phyloP scores from a whole-genome alignment of 2,888 invertebrate species.

The Meta bourneti region DNA sequence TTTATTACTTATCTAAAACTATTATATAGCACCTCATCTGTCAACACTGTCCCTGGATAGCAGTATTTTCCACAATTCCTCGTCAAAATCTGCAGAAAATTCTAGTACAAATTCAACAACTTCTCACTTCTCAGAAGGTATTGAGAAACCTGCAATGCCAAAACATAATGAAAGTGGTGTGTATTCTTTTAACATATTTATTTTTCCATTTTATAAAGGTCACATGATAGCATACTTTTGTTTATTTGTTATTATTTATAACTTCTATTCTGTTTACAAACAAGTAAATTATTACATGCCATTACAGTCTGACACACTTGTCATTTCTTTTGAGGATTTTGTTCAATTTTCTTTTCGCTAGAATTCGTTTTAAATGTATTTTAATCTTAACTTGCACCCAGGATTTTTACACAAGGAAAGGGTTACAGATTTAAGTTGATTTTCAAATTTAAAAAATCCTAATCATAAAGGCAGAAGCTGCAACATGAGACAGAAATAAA shows the following conservation, averaged over 20 bases:
- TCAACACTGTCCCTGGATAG: constrained; percentile 88
- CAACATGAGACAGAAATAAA: too few relatives aligned
- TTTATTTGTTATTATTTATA: background rate
- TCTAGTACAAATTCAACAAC: constrained; percentile 81
- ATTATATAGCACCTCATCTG: constrained; percentile 85
- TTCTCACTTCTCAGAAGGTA: constrained; percentile 29
- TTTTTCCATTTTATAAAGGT: background rate
- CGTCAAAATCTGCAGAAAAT: constrained; percentile 80
- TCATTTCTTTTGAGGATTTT: too few relatives aligned
- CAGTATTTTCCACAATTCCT: constrained; percentile 86
- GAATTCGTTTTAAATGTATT: background rate
- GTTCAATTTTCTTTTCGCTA: background rate
- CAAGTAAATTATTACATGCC: too few relatives aligned
- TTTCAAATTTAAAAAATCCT: too few relatives aligned
- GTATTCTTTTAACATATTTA: background rate
- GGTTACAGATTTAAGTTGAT: too few relatives aligned
- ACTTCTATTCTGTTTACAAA: too few relatives aligned
- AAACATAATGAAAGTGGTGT: constrained; percentile 39
- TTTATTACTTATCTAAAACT: too few relatives aligned
- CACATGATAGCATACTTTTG: too few relatives aligned
- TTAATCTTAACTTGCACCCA: background rate
- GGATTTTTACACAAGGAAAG: too few relatives aligned
- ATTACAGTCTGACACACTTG: too few relatives aligned
- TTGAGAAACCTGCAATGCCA: constrained; percentile 29
- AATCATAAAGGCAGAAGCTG: too few relatives aligned